Base-by-base conservation (phyloP, 2,113 vertebrate species). In the Opisthocomus hoazin region DNA sequence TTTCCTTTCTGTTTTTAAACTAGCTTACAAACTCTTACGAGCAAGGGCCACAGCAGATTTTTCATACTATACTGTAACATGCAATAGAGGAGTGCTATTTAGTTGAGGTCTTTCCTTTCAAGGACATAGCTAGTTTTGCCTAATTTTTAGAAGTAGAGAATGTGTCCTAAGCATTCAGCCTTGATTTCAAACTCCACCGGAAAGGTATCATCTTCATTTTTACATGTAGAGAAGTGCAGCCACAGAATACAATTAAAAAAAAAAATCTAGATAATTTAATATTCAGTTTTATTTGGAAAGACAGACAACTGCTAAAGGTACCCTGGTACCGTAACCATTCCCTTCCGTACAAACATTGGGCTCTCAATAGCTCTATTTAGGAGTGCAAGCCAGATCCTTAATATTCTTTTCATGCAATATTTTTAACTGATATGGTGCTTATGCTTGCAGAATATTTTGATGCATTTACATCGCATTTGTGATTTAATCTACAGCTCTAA, bases 361-460 rank as follows among this genome's bases (percentile, higher is more conserved):
- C 34, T 80, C 43, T 39, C 45, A 21, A 54, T 39, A 57, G 30
- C 23, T 89, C 70, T 75, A 71, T 75, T 95, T 86, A 76, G 64
- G 21, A 82, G 57, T 50, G 53, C 15, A 69, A 76, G 36, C 30
- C 63, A 86, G 48, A 80, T 43, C 43, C 46, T 81, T 68, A 75
- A 75, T 70, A 92, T 51, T 63, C 34, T 61, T 69, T 45, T 82
- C 92, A 39, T 30, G 23, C 83, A 77, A 23, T 63, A 84, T 68
- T 91, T 91, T 92, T 70, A 93, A 95, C 69, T 37, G 69, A 81
- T 89, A 84, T 12, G 21, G 43, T 91, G 87, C 95, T 97, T 93
- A 89, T 23, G 83, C 78, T 89, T 81, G 84, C 91, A 94, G 69
- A 92, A 92, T 57, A 36, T 84, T 94, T 82, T 84, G 84, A 96